A percentile compares a stretch with the other conserved stretches of the same genome.
These are phyloP conservation scores for Napeogenes inachia DNA, from an alignment of 2,888 invertebrate species.

Conservation along the genomic window DNA sequence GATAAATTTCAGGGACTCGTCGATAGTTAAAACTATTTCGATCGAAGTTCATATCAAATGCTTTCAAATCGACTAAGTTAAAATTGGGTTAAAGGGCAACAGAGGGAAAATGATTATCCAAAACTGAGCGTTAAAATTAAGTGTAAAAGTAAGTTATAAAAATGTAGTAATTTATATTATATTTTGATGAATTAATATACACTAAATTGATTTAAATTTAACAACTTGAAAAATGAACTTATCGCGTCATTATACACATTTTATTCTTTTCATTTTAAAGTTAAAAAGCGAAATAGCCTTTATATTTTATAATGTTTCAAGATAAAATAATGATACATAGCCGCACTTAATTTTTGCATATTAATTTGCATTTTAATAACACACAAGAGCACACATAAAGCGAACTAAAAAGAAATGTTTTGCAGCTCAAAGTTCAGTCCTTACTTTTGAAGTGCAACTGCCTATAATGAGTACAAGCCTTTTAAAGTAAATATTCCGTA, in stretches of 20 bases:
- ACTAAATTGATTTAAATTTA: too few species aligned
- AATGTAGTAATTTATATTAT: too few species aligned
- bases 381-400: conserved; percentile 12
- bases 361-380: conserved; percentile 19
- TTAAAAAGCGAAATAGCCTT: not conserved
- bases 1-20: not conserved
- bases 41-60: conserved; percentile 11
- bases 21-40: conserved; percentile 10
- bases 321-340: conserved; percentile 11
- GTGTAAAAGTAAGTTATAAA: too few species aligned
- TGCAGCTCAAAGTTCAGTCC: conserved; percentile 10
- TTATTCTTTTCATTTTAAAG: not conserved
- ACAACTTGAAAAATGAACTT: too few species aligned
- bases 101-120: conserved; percentile 6
- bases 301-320: not conserved
- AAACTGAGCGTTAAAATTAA: not conserved
- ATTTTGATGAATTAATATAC: too few species aligned
- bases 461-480: conserved; percentile 29
- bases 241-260: too few species aligned
- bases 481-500: conserved; percentile 44
- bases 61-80: conserved; percentile 18
- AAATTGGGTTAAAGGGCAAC: conserved; percentile 10
- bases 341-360: conserved; percentile 12
- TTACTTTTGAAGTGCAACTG: conserved; percentile 14
- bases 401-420: conserved; percentile 9